These are phyloP conservation scores for Rhinichthys osculus DNA, from an alignment of 2,797 vertebrate species.

Conservation along the genomic window DNA sequence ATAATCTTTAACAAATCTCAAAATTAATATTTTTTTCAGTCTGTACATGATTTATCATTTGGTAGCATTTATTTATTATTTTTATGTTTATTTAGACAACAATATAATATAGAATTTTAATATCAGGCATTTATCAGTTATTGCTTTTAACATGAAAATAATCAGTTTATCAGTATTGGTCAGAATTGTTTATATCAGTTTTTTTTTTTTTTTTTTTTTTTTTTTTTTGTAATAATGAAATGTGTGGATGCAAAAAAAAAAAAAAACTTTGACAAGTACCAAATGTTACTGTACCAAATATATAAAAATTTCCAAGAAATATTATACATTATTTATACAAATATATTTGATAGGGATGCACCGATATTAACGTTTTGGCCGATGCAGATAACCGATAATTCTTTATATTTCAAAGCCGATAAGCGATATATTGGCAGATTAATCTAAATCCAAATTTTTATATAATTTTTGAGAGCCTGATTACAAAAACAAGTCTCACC, in stretches of 20 bases:
- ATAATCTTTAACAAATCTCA: not conserved
- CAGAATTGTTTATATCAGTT: too few species aligned
- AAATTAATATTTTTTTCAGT: not conserved
- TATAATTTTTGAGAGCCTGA: too few species aligned
- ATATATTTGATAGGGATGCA: too few species aligned
- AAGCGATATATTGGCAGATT: too few species aligned
- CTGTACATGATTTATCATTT: not conserved
- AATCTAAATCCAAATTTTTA: too few species aligned
- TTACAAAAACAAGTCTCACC: too few species aligned
- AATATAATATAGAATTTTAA: not conserved
- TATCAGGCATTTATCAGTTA: not conserved
- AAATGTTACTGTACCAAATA: not conserved
- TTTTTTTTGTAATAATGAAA: not conserved
- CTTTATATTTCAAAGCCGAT: too few species aligned
- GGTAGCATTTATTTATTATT: not conserved
- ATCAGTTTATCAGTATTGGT: not conserved
- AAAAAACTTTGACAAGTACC: not conserved
- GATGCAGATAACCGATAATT: too few species aligned
- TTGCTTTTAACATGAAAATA: not conserved
- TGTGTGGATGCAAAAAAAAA: too few species aligned
- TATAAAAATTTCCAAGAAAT: not conserved
- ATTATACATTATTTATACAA: not conserved
- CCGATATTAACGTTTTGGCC: too few species aligned
- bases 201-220: too few species aligned
- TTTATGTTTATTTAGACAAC: not conserved